Evolutionary conservation across 2,888 invertebrate species (phyloP).

Genomic region (Diogma glabrata): DNA sequence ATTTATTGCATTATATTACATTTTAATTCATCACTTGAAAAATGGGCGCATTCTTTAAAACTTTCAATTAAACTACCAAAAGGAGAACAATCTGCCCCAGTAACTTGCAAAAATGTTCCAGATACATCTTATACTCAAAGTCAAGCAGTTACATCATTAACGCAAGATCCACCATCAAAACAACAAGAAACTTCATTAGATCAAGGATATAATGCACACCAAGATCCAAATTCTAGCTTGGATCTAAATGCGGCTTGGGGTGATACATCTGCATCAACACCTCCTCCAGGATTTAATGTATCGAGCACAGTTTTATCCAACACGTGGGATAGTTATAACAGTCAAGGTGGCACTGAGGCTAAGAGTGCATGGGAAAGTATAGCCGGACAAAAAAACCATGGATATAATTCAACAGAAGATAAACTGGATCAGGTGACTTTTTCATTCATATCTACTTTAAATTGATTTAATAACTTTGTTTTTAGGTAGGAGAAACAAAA

Average conservation of each 20-base stretch:
- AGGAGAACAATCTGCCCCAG: constrained; percentile 51
- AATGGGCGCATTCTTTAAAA: constrained; percentile 69
- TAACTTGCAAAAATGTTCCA: constrained; percentile 46
- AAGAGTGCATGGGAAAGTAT: constrained; percentile 21
- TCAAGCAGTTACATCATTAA: constrained; percentile 28
- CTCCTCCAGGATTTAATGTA: too few species aligned
- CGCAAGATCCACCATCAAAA: constrained; percentile 25
- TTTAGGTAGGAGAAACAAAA: neutral
- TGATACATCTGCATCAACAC: too few species aligned
- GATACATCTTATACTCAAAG: constrained; percentile 35
- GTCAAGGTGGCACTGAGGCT: constrained; percentile 15
- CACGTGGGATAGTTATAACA: constrained; percentile 31
- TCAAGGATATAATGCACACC: constrained; percentile 32
- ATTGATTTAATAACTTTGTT: too few species aligned
- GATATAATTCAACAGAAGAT: constrained; percentile 29
- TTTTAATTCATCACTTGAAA: constrained; percentile 69
- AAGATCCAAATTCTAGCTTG: constrained; percentile 38
- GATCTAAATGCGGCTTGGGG: constrained; percentile 46
- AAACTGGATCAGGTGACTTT: constrained; percentile 28
- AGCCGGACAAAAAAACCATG: constrained; percentile 34
- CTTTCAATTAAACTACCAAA: constrained; percentile 65
- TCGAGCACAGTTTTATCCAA: constrained; percentile 19
- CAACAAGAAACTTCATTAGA: constrained; percentile 14
- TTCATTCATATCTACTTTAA: neutral
- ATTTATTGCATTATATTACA: constrained; percentile 78